Evolutionary conservation across 1,140 invertebrate species (phyloP).

Genomic region (Cotesia typhae): DNA sequence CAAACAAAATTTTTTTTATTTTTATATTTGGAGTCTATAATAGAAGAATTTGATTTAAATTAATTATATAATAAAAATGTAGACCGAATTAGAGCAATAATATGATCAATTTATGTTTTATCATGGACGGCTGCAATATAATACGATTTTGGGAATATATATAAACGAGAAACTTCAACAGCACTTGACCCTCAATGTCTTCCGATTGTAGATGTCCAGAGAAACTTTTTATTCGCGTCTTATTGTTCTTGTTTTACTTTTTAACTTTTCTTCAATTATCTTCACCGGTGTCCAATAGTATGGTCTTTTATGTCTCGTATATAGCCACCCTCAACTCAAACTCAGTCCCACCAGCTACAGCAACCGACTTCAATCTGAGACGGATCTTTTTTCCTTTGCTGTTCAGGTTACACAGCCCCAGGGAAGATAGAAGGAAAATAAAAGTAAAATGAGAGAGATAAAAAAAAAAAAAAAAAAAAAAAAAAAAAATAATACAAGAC

Average conservation of each 20-base stretch:
- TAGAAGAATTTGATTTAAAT: too few species aligned
- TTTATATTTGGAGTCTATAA: too few species aligned
- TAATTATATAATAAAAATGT: too few species aligned
- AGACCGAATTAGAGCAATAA: too few species aligned
- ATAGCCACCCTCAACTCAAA: conserved; percentile 4
- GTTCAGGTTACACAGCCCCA: not conserved
- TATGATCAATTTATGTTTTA: too few species aligned
- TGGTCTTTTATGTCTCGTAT: conserved; percentile 7
- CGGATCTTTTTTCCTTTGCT: not conserved
- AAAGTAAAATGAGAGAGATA: not conserved
- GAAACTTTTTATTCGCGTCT: not conserved
- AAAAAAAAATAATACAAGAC: conserved; percentile 2
- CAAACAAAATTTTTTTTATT: too few species aligned
- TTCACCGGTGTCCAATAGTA: conserved; percentile 2
- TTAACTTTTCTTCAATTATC: conserved; percentile 22
- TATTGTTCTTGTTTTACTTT: not conserved
- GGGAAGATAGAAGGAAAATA: not conserved
- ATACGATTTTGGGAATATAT: too few species aligned
- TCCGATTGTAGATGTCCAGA: not conserved
- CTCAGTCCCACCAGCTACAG: too few species aligned
- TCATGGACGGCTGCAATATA: too few species aligned
- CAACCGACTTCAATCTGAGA: conserved; percentile 17
- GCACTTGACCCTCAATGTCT: conserved; percentile 1
- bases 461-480: not conserved
- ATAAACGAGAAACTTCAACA: not conserved